Evolutionary conservation across 2,113 vertebrate species (phyloP).

Genomic region (Eulemur macaco): DNA sequence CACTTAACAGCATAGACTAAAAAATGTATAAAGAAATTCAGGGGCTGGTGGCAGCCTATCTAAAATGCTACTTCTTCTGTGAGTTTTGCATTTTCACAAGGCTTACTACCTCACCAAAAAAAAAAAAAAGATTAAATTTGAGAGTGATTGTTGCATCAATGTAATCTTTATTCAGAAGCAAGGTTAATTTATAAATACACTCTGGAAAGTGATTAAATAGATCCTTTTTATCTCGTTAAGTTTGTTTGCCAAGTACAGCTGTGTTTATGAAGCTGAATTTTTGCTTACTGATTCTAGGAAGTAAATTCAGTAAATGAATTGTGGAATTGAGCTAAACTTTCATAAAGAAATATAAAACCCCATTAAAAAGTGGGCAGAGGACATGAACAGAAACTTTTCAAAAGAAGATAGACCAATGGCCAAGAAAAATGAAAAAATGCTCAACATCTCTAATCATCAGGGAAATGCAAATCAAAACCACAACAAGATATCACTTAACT

Average conservation of each 20-base stretch:
- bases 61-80: not conserved
- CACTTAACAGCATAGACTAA: not conserved
- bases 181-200: slow-evolving; percentile 64
- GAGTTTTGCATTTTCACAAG: slow-evolving; percentile 43
- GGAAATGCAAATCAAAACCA: too few species aligned
- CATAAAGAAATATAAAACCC: slow-evolving; percentile 57
- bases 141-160: slow-evolving; percentile 14
- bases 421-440: too few species aligned
- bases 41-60: not conserved
- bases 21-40: slow-evolving; percentile 10
- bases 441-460: too few species aligned
- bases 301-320: slow-evolving; percentile 57
- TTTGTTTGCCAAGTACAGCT: slow-evolving; percentile 69
- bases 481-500: too few species aligned
- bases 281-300: slow-evolving; percentile 68
- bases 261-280: slow-evolving; percentile 66
- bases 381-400: too few species aligned
- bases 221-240: slow-evolving; percentile 60
- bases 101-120: not conserved
- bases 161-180: slow-evolving; percentile 64
- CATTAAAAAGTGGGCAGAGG: too few species aligned
- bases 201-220: slow-evolving; percentile 56
- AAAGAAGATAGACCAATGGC: too few species aligned
- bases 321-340: slow-evolving; percentile 38
- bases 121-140: not conserved